Evolutionary conservation across 2,797 vertebrate species (phyloP), one percentile per base, ranked within the genome.

Genomic region (Melanotaenia maccullochi): DNA sequence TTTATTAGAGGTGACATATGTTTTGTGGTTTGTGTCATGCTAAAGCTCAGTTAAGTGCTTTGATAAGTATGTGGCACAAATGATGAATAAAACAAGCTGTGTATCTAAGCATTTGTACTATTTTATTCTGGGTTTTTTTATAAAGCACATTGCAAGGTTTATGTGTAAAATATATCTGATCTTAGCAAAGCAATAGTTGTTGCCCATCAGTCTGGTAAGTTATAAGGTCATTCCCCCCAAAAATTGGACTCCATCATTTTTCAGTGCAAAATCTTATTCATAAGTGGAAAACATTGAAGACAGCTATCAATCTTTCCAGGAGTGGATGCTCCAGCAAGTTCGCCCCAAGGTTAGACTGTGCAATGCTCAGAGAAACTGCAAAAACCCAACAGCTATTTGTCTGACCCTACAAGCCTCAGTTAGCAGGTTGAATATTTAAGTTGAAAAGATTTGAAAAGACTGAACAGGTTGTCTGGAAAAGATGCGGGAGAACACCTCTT

Each of bases 1-100:
- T 77, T 71, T 73, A 89, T 84, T 61, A 61, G 76, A 81, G 35
- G 59, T 70, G 82, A 35, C 78, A 65, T 30, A 28, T 67, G 77
- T 71, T 87, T 67, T 73, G 73, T 75, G 71, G 38, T 36, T 61
- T 40, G 25, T 2, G 72, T 72, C 64, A 54, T 7, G 2, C 47
- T 52, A 1, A 54, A 65, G 57, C 65, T 47, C 55, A 28, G 47
- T 56, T 64, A 64, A 64, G 62, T 44, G 65, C 63, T 76, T 60
- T 47, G 32, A 62, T 47, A 78, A 65, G 55, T 18, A 68, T 9
- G 9, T 60, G 64, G 67, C 52, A 16, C 47, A 51, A 44, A 70
- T 42, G 67, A 64, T 40, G n/a, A 71, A 80, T 65, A 58, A 68
- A 67, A 78, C 40, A 30, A 36, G 42, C 18, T 44, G 42, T 44